Evolutionary conservation across 1,140 invertebrate species (phyloP), one percentile per base, ranked within the genome.

Genomic region (Oedothorax gibbosus): DNA sequence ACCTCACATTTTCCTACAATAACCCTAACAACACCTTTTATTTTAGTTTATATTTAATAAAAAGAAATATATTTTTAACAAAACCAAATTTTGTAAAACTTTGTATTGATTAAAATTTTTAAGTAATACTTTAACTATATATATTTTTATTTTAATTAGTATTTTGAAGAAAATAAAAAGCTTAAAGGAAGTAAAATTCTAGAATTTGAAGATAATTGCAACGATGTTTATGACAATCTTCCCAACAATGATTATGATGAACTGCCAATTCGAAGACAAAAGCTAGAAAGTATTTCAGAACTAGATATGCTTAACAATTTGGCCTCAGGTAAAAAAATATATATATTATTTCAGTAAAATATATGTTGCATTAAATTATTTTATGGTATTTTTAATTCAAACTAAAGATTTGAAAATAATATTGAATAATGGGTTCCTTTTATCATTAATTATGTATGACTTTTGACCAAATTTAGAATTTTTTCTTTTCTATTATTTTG

Each of bases 151-250:
- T 35, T 35, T 35, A 35, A 35, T 35, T n/a, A 81, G 78, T 81
- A 81, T 71, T 81, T 81, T 60, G 53, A 81, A 81, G 78, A 81
- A 81, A 81, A 81, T 81, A 65, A 81, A 60, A 71, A 57, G 35
- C 64, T 81, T 18, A 56, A 20, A 51, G 60, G 54, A 12, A 71
- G 62, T 20, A 21, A 65, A 18, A 10, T 11, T 11, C 18, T 2
- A 54, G 77, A 79, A 18, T 9, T n/a, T 0, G 12, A 15, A 35
- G 62, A 21, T 14, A 66, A 20, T 54, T 12, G 14, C 9, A 50
- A 53, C 49, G 51, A 66, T 54, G 8, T 51, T 20, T n/a, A 21
- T 79, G 77, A 79, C 20, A 35, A 14, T 18, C 15, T n/a, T 51
- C 54, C 50, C 7, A 15, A 53, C 35, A 35, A 35, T 35, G 50